Base-by-base conservation (phyloP, 2,888 invertebrate species). In the Andrena minutula region DNA sequence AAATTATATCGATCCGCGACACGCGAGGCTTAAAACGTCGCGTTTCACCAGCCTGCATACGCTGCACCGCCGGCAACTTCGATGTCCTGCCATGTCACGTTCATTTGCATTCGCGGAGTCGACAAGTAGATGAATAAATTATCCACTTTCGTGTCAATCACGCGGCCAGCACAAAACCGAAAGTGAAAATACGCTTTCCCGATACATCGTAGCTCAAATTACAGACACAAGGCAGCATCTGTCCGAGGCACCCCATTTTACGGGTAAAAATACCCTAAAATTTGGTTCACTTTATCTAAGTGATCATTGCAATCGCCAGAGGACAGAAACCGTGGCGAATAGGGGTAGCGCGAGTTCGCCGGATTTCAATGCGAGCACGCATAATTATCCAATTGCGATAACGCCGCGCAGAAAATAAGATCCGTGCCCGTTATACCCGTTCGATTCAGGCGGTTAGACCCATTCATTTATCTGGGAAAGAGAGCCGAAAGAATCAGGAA, bases 1-100 rank as follows among this genome's bases (percentile, higher is more conserved):
- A 78, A 71, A 80, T 80, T 78, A 64, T 53, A 72, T 82, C 70
- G 78, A 83, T 82, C 70, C 80, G 70, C 72, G 79, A 75, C 79
- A 83, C 60, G 72, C 66, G 75, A 83, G 61, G 68, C 70, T 79
- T 71, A 61, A 78, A 78, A 78, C 78, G 66, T 71, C 71, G 71
- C 79, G 79, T 79, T 77, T 71, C 78, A 53, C 65, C 71, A 49
- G 35, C 76, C 49, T 69, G 41, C 61, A 10, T 53, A 41, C 58
- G 16, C 56, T 65, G 61, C 51, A 61, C n/a, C 61, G 32, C 41
- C 56, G 23, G 64, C 61, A 47, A 30, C 70, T 30, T 64, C 64
- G 79, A 71, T 78, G 79, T 80, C 79, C 71, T 66, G 79, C 41
- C 70, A 53, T 65, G 69, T 70, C 69, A 70, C 69, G 69, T 70